phyloP scores from a whole-genome alignment of 2,113 vertebrate genomes.

The Chunga burmeisteri region DNA sequence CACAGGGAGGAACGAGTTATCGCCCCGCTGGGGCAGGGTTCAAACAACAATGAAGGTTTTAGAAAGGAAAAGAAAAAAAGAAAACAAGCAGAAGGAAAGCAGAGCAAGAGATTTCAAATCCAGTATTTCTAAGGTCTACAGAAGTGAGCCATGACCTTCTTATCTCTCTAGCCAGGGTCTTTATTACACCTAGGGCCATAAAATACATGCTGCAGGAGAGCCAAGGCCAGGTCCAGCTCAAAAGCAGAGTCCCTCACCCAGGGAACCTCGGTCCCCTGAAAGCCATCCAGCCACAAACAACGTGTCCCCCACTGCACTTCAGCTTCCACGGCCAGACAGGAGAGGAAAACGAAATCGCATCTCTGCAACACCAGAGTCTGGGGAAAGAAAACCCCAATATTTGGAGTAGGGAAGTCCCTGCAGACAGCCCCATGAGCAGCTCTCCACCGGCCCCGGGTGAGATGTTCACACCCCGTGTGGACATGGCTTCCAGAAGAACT shows the following conservation, averaged over 20 bases:
- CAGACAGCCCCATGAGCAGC: background rate
- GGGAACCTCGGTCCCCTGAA: too few relatives aligned
- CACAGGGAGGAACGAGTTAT: background rate
- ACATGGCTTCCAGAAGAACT: background rate
- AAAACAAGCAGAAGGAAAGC: background rate
- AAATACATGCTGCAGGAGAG: rapidly evolving
- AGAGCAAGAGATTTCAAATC: background rate
- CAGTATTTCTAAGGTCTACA: background rate
- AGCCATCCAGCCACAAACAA: background rate
- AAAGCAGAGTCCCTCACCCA: background rate
- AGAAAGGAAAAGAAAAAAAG: background rate
- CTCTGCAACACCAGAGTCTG: background rate
- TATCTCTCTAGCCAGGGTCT: background rate
- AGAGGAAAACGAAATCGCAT: background rate
- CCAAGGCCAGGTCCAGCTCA: background rate
- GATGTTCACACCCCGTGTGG: rapidly evolving
- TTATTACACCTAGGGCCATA: background rate
- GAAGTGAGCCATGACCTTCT: background rate
- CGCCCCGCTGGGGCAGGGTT: background rate
- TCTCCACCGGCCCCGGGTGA: rapidly evolving
- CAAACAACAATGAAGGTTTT: background rate
- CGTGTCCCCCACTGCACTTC: background rate
- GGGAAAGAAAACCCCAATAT: background rate
- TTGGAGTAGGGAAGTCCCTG: background rate
- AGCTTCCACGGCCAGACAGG: rapidly evolving